phyloP scores from a whole-genome alignment of 2,113 vertebrate species.

The Xerus inauris region DNA sequence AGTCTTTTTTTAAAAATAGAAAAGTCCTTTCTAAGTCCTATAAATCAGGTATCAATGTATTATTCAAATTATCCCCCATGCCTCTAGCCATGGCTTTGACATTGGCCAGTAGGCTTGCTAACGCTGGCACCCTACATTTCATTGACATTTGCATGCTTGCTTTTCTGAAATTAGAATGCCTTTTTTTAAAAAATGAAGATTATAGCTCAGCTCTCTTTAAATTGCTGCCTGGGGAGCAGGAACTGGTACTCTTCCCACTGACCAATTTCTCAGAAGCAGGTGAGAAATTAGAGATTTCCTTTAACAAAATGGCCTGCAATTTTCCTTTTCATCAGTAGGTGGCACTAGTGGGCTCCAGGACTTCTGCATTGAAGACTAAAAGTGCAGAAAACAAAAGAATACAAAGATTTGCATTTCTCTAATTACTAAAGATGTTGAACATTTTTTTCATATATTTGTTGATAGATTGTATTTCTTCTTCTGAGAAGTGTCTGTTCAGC shows the following conservation, averaged over 20 bases:
- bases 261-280: constrained; percentile 5
- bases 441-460: too few species aligned
- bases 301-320: neutral
- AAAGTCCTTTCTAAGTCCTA: neutral
- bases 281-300: neutral
- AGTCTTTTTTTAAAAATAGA: too few species aligned
- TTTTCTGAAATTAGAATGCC: neutral
- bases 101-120: neutral
- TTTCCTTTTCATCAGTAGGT: constrained; percentile 52
- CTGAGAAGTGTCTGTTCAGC: too few species aligned
- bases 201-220: constrained; percentile 1
- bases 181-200: neutral
- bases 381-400: neutral
- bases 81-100: neutral
- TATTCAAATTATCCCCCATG: neutral
- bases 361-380: neutral
- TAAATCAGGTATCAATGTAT: neutral
- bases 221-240: neutral
- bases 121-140: neutral
- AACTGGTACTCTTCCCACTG: neutral
- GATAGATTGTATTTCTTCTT: too few species aligned
- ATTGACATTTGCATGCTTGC: neutral
- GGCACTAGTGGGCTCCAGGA: neutral
- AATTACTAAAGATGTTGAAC: too few species aligned
- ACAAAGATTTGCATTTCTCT: too few species aligned